Evolutionary conservation across 2,113 vertebrate species (phyloP).

Genomic region (Mastomys natalensis): DNA sequence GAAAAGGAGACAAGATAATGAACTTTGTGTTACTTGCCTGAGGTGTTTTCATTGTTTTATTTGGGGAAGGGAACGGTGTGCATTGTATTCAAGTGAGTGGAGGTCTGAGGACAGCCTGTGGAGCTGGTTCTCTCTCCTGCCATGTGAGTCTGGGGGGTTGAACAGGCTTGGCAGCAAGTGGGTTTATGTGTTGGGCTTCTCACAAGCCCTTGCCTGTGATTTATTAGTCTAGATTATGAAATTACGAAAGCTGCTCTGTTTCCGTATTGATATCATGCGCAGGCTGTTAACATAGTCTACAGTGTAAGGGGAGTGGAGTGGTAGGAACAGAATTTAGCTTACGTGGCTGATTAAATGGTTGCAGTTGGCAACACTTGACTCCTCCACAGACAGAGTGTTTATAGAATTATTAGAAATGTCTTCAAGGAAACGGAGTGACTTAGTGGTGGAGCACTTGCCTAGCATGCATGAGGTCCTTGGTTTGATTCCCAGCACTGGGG

Average conservation of each 20-base stretch:
- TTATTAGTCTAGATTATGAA: neutral
- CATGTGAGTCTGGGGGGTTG: neutral
- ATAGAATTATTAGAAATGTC: neutral
- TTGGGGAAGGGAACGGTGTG: neutral
- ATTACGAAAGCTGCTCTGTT: neutral
- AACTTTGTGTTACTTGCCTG: conserved; percentile 41
- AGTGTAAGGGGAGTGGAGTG: conserved; percentile 27
- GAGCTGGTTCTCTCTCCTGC: neutral
- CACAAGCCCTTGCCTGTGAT: conserved; percentile 3
- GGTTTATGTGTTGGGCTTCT: neutral
- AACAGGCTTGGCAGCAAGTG: neutral
- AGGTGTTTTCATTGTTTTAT: neutral
- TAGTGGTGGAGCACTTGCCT: neutral
- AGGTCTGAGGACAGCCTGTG: neutral
- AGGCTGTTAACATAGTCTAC: conserved; percentile 2
- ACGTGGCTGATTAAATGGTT: neutral
- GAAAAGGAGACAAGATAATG: neutral
- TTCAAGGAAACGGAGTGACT: neutral
- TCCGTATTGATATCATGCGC: conserved; percentile 23
- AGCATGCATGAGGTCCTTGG: neutral
- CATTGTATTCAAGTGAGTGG: neutral
- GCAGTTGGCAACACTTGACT: neutral
- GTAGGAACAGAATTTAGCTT: neutral
- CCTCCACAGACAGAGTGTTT: neutral
- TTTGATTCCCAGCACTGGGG: neutral